phyloP scores from a whole-genome alignment of 2,113 vertebrate species.

The Coptodon bakossiorum region DNA sequence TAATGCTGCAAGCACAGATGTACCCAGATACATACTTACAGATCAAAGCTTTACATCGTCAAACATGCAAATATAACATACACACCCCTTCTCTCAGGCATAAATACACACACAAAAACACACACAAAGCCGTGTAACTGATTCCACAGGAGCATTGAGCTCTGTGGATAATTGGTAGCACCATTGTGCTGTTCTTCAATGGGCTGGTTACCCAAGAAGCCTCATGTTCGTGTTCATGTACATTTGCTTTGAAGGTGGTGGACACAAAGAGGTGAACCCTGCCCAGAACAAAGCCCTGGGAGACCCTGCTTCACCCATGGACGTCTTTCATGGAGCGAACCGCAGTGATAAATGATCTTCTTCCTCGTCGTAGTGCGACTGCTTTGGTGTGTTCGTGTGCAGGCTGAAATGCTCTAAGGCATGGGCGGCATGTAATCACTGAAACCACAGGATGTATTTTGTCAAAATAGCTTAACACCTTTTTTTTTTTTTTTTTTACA shows the following conservation, averaged over 20 bases:
- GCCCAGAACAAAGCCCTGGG: conserved; percentile 68
- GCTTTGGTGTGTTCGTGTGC: not conserved
- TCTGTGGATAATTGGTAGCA: conserved; percentile 71
- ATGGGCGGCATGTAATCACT: conserved; percentile 12
- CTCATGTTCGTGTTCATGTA: conserved; percentile 76
- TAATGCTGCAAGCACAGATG: not conserved
- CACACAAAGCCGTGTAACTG: conserved; percentile 71
- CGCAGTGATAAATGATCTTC: conserved; percentile 65
- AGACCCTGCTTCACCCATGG: conserved; percentile 64
- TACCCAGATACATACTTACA: not conserved
- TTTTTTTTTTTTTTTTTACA: not conserved
- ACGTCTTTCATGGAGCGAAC: conserved; percentile 60
- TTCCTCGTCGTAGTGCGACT: conserved; percentile 9
- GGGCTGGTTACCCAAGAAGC: conserved; percentile 76
- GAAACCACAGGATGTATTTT: conserved; percentile 57
- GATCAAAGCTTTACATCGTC: not conserved
- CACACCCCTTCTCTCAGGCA: not conserved
- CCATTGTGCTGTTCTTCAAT: conserved; percentile 75
- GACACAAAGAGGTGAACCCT: conserved; percentile 72
- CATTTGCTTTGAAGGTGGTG: conserved; percentile 76
- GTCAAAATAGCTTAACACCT: conserved; percentile 58
- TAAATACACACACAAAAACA: conserved; percentile 7
- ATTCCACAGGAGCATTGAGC: conserved; percentile 70
- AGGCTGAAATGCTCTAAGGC: conserved; percentile 3
- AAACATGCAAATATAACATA: conserved; percentile 25